Evolutionary conservation across 2,113 vertebrate genomes (phyloP).

Genomic region (Gambusia affinis): DNA sequence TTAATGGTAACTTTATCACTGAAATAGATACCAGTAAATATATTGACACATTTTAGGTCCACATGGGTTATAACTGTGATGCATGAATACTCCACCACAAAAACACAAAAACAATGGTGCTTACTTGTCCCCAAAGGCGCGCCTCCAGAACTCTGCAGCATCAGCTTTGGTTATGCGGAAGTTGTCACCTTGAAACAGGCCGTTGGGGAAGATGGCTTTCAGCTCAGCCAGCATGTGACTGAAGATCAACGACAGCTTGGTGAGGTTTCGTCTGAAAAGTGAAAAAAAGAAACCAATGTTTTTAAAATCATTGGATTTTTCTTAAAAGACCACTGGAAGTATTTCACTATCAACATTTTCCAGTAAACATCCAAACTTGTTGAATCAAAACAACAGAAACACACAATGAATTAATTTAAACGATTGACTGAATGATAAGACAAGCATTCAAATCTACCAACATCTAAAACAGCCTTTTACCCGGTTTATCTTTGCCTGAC

Average conservation of each 20-base stretch:
- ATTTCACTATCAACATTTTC: background rate
- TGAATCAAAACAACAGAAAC: background rate
- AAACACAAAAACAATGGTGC: slow-evolving; percentile 47
- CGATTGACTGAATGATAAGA: too few species aligned
- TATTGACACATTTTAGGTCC: background rate
- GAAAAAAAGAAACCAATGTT: background rate
- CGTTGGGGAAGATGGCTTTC: slow-evolving; percentile 96
- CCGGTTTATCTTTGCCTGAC: too few species aligned
- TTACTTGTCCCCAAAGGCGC: slow-evolving; percentile 97
- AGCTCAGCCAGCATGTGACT: slow-evolving; percentile 98
- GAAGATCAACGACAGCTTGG: slow-evolving; percentile 97
- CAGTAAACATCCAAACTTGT: background rate
- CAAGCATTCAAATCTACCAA: background rate
- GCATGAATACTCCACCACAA: background rate
- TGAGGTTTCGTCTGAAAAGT: slow-evolving; percentile 88
- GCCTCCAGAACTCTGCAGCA: slow-evolving; percentile 98
- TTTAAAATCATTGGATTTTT: background rate
- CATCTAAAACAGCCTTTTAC: background rate
- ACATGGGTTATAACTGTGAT: background rate
- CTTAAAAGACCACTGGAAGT: background rate
- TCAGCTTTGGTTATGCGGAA: slow-evolving; percentile 99
- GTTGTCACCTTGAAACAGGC: slow-evolving; percentile 95
- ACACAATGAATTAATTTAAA: background rate
- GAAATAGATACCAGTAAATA: background rate
- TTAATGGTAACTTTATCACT: background rate